Percentiles rank a stretch among this genome's conserved stretches.
phyloP scores from a whole-genome alignment of 2,113 vertebrate genomes.

The Origma solitaria region DNA sequence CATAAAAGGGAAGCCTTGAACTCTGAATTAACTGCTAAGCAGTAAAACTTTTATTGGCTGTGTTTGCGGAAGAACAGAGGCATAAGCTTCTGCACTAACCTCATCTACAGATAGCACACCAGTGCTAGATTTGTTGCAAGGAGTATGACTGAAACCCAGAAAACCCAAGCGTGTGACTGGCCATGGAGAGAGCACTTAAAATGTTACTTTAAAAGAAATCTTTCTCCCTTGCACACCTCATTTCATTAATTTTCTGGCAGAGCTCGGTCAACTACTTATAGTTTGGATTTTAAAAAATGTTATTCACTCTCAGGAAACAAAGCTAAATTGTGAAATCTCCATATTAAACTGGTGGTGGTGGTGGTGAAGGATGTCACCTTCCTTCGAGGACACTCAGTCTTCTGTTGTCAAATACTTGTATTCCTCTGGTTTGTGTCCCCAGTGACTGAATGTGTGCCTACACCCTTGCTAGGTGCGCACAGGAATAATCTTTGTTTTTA shows the following conservation, averaged over 20 bases:
- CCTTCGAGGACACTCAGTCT: not conserved
- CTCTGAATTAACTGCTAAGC: not conserved
- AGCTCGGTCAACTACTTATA: not conserved
- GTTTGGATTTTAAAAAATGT: not conserved
- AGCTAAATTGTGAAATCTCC: not conserved
- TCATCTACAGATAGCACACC: not conserved
- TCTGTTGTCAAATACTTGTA: not conserved
- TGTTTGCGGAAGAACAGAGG: not conserved
- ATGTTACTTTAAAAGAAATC: not conserved
- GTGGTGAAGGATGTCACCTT: not conserved
- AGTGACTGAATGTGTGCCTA: rapidly evolving
- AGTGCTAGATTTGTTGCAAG: not conserved
- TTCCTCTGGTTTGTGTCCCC: not conserved
- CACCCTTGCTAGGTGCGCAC: not conserved
- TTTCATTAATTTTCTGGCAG: not conserved
- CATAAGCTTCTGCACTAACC: not conserved
- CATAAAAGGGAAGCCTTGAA: not conserved
- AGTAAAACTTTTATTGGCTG: not conserved
- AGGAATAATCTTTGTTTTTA: not conserved
- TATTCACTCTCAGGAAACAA: not conserved
- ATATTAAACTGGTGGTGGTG: not conserved
- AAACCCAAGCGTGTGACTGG: not conserved
- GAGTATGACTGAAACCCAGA: not conserved
- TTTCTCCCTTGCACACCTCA: not conserved
- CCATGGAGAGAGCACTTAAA: not conserved